Evolutionary conservation across 2,888 invertebrate species (phyloP).

Genomic region (Ichneumoninae sp.): DNA sequence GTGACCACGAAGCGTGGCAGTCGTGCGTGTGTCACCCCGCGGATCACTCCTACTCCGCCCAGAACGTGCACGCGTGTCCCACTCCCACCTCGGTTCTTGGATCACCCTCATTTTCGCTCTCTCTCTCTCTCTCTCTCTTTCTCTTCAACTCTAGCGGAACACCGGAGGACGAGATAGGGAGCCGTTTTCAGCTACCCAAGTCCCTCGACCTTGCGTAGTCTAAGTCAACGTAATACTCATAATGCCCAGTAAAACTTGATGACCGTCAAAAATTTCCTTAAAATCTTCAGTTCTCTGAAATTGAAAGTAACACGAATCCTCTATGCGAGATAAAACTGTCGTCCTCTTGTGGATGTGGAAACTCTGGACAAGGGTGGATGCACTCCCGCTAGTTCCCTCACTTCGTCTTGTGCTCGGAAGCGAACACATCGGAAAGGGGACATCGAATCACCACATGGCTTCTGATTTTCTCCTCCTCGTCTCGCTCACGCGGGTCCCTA

Average conservation of each 20-base stretch:
- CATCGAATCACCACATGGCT: constrained; percentile 73
- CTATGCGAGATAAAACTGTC: background rate
- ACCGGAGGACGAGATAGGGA: constrained; percentile 33
- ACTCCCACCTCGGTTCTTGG: constrained; percentile 34
- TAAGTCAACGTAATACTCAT: constrained; percentile 8
- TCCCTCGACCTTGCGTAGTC: constrained; percentile 18
- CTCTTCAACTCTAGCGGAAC: constrained; percentile 44
- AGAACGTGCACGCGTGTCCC: constrained; percentile 81
- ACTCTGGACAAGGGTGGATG: constrained; percentile 74
- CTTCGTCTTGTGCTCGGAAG: constrained; percentile 4
- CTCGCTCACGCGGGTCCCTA: constrained; percentile 44
- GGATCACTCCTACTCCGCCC: constrained; percentile 80
- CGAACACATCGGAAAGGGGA: constrained; percentile 10
- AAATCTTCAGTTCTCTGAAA: background rate
- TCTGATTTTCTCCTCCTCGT: constrained; percentile 60
- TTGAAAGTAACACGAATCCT: background rate
- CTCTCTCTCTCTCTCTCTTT: constrained; percentile 21
- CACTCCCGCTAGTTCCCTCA: constrained; percentile 63
- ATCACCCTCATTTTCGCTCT: constrained; percentile 60
- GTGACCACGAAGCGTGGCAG: constrained; percentile 83
- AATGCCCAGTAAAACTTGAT: background rate
- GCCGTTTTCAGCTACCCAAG: constrained; percentile 8
- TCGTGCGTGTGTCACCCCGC: constrained; percentile 83
- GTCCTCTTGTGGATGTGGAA: background rate
- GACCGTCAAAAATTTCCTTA: background rate